These are phyloP conservation scores for Harpalus rubripes DNA, from an alignment of 2,888 invertebrate species.

Conservation along the genomic window DNA sequence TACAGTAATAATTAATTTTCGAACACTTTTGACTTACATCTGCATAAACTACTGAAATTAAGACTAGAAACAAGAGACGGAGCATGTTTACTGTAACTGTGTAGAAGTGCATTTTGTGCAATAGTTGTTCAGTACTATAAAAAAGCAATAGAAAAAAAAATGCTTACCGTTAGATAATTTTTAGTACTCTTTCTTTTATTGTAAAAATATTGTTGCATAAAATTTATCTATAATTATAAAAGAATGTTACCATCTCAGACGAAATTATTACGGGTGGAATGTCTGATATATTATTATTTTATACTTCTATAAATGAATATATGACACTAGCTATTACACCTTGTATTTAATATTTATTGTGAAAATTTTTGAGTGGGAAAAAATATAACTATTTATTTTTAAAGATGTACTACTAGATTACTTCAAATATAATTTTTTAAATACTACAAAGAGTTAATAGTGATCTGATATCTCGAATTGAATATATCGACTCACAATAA, in stretches of 20 bases:
- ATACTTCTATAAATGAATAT: neutral
- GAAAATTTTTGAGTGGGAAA: neutral
- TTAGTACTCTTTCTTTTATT: neutral
- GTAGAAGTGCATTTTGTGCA: constrained; percentile 3
- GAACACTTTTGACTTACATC: neutral
- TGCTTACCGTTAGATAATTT: neutral
- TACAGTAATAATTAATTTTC: neutral
- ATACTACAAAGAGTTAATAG: too few species aligned
- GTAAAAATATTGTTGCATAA: neutral
- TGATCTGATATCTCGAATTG: too few species aligned
- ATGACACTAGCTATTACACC: neutral
- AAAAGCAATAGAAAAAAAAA: constrained; percentile 1
- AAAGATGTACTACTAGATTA: too few species aligned
- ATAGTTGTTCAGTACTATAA: neutral
- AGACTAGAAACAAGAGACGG: neutral
- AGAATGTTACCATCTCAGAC: neutral
- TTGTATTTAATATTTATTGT: neutral
- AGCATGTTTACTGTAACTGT: neutral
- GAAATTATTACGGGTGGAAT: neutral
- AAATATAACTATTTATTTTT: neutral
- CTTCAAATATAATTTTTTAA: too few species aligned
- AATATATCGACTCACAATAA: too few species aligned
- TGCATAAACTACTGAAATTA: constrained; percentile 1
- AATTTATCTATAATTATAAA: neutral
- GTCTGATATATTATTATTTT: neutral